Base-by-base conservation (phyloP, 1,140 invertebrate species). In the Microplitis mediator region DNA sequence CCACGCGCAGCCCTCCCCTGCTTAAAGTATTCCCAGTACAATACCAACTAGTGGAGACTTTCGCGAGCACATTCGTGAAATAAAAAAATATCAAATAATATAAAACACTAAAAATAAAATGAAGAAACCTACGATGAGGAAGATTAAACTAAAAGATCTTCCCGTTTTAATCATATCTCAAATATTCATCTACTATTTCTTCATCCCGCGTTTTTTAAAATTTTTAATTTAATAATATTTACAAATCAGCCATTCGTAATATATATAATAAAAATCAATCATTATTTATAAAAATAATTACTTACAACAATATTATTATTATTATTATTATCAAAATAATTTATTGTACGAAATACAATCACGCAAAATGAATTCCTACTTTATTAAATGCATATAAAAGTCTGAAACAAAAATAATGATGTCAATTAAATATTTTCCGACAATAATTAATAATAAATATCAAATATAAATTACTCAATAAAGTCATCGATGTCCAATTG, bases 401-500 rank as follows among this genome's bases (percentile, higher is more conserved):
- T 67, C 92, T 93, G 83, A 78, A 91, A 90, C 70, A 82, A 79
- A 80, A 63, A 69, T 76, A 32, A 52, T 5, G 75, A 70, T 72
- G 73, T 76, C 73, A 50, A 72, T 51, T 54, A 69, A 66, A 32
- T 36, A 58, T 23, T 23, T 23, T 23, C 23, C 23, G 23, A 56
- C 11, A 71, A 61, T 35, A 13, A n/a, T 75, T 71, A 54, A 76
- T 9, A 62, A 63, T 66, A 51, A 45, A 45, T 45, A 35, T 58
- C 69, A 56, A 52, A 67, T 11, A 16, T 36, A 51, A 13, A 45
- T 67, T 89, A 92, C 90, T 90, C 89, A 80, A 99, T 93, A 87
- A 99, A 99, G 82, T 99, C 97, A 88, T 99, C 97, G 75, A 97
- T 93, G 80, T 98, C 96, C 97, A 99, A 97, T 3, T 91, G 93